Evolutionary conservation across 2,888 invertebrate species (phyloP).

Genomic region (Steinernema scapterisci): DNA sequence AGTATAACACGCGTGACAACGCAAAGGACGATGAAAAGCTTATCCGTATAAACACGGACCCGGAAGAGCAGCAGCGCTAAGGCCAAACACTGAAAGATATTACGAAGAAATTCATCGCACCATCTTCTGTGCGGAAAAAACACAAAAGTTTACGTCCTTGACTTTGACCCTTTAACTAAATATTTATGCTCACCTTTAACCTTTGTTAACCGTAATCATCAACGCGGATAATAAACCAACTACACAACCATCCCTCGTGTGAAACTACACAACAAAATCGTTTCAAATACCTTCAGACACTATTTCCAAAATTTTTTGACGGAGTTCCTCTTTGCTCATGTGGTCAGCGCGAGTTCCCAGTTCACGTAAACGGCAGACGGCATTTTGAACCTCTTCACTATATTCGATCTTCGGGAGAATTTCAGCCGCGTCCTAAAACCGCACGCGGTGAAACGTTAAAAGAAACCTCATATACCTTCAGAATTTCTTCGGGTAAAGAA

Average conservation of each 20-base stretch:
- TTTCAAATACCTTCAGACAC: background rate
- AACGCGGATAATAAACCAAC: no score
- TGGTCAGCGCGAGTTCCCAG: background rate
- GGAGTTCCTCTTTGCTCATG: background rate
- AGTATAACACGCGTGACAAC: background rate
- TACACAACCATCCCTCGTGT: no score
- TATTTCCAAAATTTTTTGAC: background rate
- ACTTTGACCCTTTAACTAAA: no score
- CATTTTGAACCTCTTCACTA: no score
- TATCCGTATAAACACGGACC: background rate
- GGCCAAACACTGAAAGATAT: no score
- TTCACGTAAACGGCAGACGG: background rate
- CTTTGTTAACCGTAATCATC: no score
- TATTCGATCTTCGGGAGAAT: background rate
- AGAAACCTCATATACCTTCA: no score
- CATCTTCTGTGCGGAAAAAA: no score
- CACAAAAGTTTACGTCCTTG: no score
- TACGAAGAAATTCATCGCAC: no score
- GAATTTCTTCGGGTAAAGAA: conserved; percentile 44
- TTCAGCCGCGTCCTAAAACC: background rate
- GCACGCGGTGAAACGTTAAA: no score
- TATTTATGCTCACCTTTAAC: no score
- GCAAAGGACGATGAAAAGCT: background rate
- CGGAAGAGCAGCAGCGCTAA: background rate
- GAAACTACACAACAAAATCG: background rate